Evolutionary conservation across 2,888 invertebrate species (phyloP).

Genomic region (Phortica okadai): DNA sequence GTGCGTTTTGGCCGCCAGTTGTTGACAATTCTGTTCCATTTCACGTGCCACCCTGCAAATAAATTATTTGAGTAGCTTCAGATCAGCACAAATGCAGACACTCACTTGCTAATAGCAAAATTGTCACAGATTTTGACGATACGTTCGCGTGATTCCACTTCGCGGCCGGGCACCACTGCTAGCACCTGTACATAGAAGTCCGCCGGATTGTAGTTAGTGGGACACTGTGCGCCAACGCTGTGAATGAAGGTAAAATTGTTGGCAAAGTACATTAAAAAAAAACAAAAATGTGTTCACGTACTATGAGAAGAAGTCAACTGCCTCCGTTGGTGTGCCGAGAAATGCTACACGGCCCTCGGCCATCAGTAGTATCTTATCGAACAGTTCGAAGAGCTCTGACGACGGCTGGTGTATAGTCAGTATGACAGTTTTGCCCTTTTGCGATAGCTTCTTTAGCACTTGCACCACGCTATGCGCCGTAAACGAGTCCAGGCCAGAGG

Average conservation of each 20-base stretch:
- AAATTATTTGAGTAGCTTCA: not conserved
- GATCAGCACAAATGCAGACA: not conserved
- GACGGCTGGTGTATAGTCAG: constrained; percentile 97
- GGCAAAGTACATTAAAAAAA: not conserved
- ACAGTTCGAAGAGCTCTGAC: constrained; percentile 92
- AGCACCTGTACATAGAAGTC: constrained; percentile 94
- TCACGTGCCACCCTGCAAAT: constrained; percentile 65
- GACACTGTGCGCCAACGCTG: constrained; percentile 89
- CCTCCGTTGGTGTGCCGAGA: constrained; percentile 88
- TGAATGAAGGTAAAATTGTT: constrained; percentile 47
- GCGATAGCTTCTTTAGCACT: constrained; percentile 85
- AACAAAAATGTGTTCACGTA: constrained; percentile 76
- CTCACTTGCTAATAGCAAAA: constrained; percentile 77
- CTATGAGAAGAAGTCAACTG: constrained; percentile 88
- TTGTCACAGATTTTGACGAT: constrained; percentile 88
- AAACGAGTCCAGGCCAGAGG: constrained; percentile 96
- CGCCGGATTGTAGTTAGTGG: constrained; percentile 94
- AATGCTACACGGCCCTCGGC: constrained; percentile 94
- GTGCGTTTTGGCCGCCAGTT: constrained; percentile 60
- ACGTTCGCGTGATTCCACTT: constrained; percentile 86
- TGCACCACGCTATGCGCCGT: constrained; percentile 96
- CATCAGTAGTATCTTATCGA: constrained; percentile 92
- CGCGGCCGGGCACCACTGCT: constrained; percentile 90
- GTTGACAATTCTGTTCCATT: constrained; percentile 70
- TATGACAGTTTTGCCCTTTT: constrained; percentile 91